phyloP scores from a whole-genome alignment of 2,888 invertebrate species.

The Prosopocoilus inquinatus region DNA sequence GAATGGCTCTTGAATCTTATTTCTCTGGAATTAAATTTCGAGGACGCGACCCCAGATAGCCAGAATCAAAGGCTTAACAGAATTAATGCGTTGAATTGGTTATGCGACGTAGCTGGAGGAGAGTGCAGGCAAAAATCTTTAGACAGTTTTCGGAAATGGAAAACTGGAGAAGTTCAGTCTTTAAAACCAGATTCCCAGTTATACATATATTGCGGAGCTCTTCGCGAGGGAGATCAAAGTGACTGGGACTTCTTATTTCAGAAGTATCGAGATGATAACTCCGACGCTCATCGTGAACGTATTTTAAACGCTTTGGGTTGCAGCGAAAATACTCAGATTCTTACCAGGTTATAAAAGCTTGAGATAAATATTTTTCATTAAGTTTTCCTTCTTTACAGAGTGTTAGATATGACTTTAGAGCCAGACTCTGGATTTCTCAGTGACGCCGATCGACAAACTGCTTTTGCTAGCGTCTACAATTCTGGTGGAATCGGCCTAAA shows the following conservation, averaged over 20 bases:
- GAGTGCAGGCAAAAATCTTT: conserved; percentile 4
- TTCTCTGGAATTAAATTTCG: conserved; percentile 2
- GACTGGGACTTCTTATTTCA: conserved; percentile 5
- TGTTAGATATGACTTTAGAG: conserved; percentile 3
- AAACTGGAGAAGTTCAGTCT: conserved; percentile 2
- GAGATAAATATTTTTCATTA: too few relatives aligned
- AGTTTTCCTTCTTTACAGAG: not conserved
- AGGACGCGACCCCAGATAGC: not conserved
- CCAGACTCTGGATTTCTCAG: not conserved
- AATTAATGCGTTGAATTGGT: conserved; percentile 3
- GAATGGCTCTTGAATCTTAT: not conserved
- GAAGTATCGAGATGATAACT: conserved; percentile 1
- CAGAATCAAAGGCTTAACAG: conserved; percentile 6
- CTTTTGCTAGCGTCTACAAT: conserved; percentile 7
- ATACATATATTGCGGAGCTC: conserved; percentile 7
- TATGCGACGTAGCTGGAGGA: conserved; percentile 6
- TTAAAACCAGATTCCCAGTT: conserved; percentile 8
- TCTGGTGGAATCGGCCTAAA: conserved; percentile 4
- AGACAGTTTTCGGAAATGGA: conserved; percentile 13
- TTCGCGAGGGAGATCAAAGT: not conserved
- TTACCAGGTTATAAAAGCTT: not conserved
- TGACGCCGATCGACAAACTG: conserved; percentile 5
- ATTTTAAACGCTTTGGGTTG: conserved; percentile 7
- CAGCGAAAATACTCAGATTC: conserved; percentile 2
- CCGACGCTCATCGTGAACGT: not conserved